Conservation (phyloP, 2,113 vertebrate species). For the Stegastes partitus region DNA sequence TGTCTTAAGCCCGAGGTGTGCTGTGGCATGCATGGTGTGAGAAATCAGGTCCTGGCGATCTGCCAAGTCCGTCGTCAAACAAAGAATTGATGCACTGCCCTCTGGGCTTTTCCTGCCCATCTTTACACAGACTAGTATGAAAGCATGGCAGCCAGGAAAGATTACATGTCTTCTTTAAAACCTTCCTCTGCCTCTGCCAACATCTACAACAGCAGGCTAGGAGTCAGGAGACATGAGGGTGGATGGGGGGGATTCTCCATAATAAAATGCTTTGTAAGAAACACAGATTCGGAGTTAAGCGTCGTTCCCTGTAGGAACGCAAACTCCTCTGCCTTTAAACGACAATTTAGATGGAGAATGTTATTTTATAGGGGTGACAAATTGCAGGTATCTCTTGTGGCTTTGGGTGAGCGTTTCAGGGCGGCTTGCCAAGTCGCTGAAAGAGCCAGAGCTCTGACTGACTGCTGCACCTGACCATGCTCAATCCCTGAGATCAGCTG, state of each 20-base stretch:
- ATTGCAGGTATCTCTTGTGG: constrained; percentile 84
- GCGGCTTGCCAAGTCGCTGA: constrained; percentile 64
- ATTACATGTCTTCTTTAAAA: constrained; percentile 87
- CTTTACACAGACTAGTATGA: constrained; percentile 80
- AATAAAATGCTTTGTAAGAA: constrained; percentile 57
- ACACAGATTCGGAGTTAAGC: constrained; percentile 49
- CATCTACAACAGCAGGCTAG: constrained; percentile 76
- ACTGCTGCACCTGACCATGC: constrained; percentile 78
- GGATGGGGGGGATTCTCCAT: constrained; percentile 15
- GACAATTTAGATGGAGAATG: constrained; percentile 68
- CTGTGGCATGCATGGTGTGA: constrained; percentile 85
- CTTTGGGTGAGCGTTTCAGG: constrained; percentile 69
- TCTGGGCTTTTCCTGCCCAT: constrained; percentile 80
- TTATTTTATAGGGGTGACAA: constrained; percentile 84
- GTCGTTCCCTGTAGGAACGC: constrained; percentile 50
- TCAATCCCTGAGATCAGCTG: constrained; percentile 59
- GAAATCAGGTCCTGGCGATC: constrained; percentile 82
- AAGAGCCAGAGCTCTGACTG: constrained; percentile 70
- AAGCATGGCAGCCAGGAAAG: constrained; percentile 85
- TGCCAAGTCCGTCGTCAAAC: constrained; percentile 84
- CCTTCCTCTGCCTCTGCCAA: constrained; percentile 86
- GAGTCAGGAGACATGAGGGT: constrained; percentile 8
- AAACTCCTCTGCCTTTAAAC: constrained; percentile 58
- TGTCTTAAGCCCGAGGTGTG: constrained; percentile 78
- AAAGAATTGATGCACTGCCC: constrained; percentile 86